These are phyloP conservation scores for Pristionchus japonicus DNA, from an alignment of 2,888 invertebrate species.

Conservation along the genomic window DNA sequence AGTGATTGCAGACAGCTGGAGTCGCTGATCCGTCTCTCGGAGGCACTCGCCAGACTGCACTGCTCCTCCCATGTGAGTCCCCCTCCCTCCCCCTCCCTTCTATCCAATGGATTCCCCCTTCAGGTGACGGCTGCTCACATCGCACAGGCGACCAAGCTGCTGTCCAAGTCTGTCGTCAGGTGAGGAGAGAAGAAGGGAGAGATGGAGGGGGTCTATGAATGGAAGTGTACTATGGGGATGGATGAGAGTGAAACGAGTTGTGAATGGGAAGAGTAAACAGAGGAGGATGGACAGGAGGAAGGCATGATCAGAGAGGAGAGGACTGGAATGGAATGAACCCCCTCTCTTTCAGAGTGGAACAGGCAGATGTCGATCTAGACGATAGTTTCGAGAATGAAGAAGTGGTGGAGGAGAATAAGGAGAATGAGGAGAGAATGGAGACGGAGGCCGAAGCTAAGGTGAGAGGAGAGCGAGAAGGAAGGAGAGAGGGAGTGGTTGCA, in stretches of 20 bases:
- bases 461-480: too few species aligned
- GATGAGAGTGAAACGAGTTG: constrained; percentile 85
- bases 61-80: constrained; percentile 87
- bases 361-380: constrained; percentile 94
- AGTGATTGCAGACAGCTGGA: constrained; percentile 85
- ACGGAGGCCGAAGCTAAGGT: constrained; percentile 12
- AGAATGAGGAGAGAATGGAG: constrained; percentile 48
- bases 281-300: background rate
- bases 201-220: constrained; percentile 76
- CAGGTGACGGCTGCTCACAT: constrained; percentile 88
- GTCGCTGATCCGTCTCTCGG: constrained; percentile 94
- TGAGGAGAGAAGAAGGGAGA: constrained; percentile 77
- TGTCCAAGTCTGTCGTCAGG: constrained; percentile 79
- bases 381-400: constrained; percentile 80
- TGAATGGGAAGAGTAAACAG: background rate
- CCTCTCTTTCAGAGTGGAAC: constrained; percentile 85
- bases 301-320: constrained; percentile 81
- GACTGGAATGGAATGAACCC: background rate
- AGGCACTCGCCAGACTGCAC: constrained; percentile 95
- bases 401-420: constrained; percentile 52
- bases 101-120: background rate
- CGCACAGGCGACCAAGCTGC: constrained; percentile 88
- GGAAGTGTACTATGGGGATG: constrained; percentile 82
- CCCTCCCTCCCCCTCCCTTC: background rate
- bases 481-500: too few species aligned